Percentiles rank a stretch among this genome's conserved stretches.
phyloP scores from a whole-genome alignment of 2,797 vertebrate species.

The Gouania willdenowi region DNA sequence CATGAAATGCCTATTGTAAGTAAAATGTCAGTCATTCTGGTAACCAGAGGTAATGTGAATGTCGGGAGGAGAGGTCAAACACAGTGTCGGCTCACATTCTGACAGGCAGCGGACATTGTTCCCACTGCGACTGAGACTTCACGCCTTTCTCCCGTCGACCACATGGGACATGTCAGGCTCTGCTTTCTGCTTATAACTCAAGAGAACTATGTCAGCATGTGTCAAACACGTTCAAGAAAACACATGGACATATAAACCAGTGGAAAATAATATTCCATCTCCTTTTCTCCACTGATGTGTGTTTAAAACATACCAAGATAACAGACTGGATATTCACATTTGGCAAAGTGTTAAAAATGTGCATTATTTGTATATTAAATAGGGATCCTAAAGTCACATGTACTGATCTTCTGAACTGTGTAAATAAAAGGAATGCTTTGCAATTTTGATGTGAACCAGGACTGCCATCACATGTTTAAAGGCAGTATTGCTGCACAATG shows the following conservation, averaged over 20 bases:
- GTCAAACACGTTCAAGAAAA: constrained; percentile 19
- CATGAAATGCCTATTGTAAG: too few species aligned
- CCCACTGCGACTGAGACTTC: constrained; percentile 27
- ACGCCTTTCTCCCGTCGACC: constrained; percentile 35
- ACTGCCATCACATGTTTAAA: constrained; percentile 44
- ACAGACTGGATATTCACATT: too few species aligned
- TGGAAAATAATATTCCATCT: constrained; percentile 5
- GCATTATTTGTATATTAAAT: too few species aligned
- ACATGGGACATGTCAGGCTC: constrained; percentile 47
- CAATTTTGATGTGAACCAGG: constrained; percentile 17
- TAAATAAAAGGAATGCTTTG: background rate
- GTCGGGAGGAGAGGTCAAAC: constrained; percentile 28
- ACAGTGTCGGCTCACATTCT: constrained; percentile 29
- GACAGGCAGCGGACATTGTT: constrained; percentile 57
- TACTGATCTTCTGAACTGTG: background rate
- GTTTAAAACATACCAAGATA: too few species aligned
- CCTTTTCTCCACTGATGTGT: too few species aligned
- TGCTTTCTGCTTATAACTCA: constrained; percentile 46
- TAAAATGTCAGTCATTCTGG: too few species aligned
- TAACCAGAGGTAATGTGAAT: too few species aligned
- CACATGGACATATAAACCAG: constrained; percentile 11
- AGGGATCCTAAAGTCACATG: background rate
- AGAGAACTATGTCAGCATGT: constrained; percentile 39
- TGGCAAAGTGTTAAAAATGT: too few species aligned
- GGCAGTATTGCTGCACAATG: constrained; percentile 34